Evolutionary conservation across 2,113 vertebrate species (phyloP).

Genomic region (Craseonycteris thonglongyai): DNA sequence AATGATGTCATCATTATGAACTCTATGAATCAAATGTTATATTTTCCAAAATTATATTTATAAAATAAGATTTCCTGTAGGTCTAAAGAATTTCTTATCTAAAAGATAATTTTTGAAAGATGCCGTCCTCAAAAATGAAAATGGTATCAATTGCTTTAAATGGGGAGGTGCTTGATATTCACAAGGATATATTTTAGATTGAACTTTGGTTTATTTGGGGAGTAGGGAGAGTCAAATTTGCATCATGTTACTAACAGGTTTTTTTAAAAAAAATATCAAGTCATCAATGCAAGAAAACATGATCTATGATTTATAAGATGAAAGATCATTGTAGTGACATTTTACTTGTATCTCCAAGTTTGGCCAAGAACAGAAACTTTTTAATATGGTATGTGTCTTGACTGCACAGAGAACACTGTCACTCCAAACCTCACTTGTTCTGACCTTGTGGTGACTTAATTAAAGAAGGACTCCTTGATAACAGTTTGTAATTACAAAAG

Average conservation of each 20-base stretch:
- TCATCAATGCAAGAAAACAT: not conserved
- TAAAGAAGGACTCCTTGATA: not conserved
- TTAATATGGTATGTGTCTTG: not conserved
- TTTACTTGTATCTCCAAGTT: not conserved
- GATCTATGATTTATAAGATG: not conserved
- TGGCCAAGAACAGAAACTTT: not conserved
- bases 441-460: not conserved
- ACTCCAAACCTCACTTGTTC: not conserved
- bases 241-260: not conserved
- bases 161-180: not conserved
- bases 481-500: conserved; percentile 57
- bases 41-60: not conserved
- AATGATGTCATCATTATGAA: conserved; percentile 32
- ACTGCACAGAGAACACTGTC: not conserved
- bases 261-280: no score
- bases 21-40: conserved; percentile 24
- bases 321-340: not conserved
- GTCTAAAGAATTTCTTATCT: not conserved
- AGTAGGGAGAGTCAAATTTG: not conserved
- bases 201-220: not conserved
- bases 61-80: not conserved
- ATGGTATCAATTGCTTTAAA: not conserved
- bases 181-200: not conserved
- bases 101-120: not conserved
- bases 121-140: not conserved